Evolutionary conservation across 2,888 invertebrate genomes (phyloP).

Genomic region (Troides aeacus): DNA sequence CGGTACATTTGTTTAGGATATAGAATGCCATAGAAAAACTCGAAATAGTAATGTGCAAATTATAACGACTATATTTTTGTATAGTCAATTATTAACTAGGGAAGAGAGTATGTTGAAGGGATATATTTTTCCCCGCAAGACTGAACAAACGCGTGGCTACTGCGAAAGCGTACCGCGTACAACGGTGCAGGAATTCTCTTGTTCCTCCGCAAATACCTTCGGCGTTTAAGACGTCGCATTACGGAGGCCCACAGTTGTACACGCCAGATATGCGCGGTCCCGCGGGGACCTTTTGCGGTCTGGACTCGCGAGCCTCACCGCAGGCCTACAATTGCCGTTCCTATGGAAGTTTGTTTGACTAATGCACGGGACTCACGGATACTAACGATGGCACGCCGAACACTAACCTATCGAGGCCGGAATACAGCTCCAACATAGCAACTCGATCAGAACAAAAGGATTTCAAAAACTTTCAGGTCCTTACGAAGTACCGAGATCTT

Average conservation of each 20-base stretch:
- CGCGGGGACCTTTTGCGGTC: constrained; percentile 66
- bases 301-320: constrained; percentile 54
- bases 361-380: constrained; percentile 44
- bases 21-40: too few relatives aligned
- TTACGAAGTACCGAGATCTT: too few relatives aligned
- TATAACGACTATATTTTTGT: too few relatives aligned
- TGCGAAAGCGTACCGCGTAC: neutral
- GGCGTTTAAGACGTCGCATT: constrained; percentile 17
- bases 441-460: too few relatives aligned
- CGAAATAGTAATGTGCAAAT: too few relatives aligned
- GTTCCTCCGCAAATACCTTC: constrained; percentile 7
- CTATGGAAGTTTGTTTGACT: constrained; percentile 60
- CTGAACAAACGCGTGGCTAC: neutral
- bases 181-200: constrained; percentile 15
- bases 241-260: constrained; percentile 30
- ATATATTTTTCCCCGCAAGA: too few relatives aligned
- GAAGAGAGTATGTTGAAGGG: too few relatives aligned
- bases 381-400: neutral
- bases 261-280: constrained; percentile 39
- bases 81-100: too few relatives aligned
- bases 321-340: constrained; percentile 54
- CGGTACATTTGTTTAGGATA: too few relatives aligned
- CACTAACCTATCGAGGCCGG: too few relatives aligned
- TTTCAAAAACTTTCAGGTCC: too few relatives aligned
- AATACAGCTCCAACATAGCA: too few relatives aligned